Base-by-base conservation (phyloP, 2,113 vertebrate genomes). In the Lophius piscatorius region DNA sequence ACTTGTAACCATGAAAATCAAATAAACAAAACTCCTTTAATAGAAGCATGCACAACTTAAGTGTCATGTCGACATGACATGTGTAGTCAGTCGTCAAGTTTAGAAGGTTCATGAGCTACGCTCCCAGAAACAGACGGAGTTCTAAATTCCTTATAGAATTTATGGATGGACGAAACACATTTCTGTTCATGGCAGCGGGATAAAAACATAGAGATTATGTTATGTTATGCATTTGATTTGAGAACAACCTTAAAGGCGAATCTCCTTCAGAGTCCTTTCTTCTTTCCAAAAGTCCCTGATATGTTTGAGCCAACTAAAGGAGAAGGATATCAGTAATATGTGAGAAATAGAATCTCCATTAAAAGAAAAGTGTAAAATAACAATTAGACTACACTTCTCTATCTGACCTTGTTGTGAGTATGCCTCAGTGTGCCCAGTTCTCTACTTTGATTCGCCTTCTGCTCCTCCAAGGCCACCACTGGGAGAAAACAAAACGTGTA, bases 391-490 rank as follows among this genome's bases (percentile, higher is more conserved):
- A 4, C 64, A 21, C 26, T 23, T 22, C 39, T 9, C 9, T 29
- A 21, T 34, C 82, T 60, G 45, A 93, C 92, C 90, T 92, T 93
- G 81, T 78, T 90, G 74, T 93, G 88, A 26, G 82, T 64, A 12
- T 84, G 65, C 72, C 67, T 91, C 42, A 92, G 58, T 3, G 83
- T 69, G 42, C 61, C 90, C 41, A 93, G 55, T 23, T 93, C 91
- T 85, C 87, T 84, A 3, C 46, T 52, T 40, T 92, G 68, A 66
- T 70, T 76, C 1, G 74, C 47, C 56, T 83, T 92, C 48, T 91
- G 91, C 52, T 92, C 92, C 45, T 93, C 92, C 76, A 91, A 70
- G 13, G 90, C 83, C 74, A 87, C 63, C 85, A 93, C 91, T 93
- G 77, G 10, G 66, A 49, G 11, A 56, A 78, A 49, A 42, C 17